These are phyloP conservation scores for Pseudobourletiella spinata DNA, from an alignment of 1,140 invertebrate genomes.

Conservation along the genomic window DNA sequence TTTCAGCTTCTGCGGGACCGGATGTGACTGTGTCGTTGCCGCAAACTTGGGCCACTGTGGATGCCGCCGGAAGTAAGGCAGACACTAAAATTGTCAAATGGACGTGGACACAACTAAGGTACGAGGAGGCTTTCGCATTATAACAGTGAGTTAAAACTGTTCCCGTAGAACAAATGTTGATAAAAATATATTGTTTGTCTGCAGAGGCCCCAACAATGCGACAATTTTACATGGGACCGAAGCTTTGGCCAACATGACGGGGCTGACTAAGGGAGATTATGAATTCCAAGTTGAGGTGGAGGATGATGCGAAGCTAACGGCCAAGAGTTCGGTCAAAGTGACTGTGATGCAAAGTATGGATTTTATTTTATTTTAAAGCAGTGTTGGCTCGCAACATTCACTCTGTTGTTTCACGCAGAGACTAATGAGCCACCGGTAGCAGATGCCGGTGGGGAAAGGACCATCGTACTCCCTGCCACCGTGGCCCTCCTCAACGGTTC, in stretches of 20 bases:
- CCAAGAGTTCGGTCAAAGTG: slow-evolving; percentile 58
- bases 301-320: slow-evolving; percentile 72
- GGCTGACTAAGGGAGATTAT: slow-evolving; percentile 74
- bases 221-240: slow-evolving; percentile 44
- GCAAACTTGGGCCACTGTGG: slow-evolving; percentile 62
- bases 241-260: slow-evolving; percentile 55
- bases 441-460: slow-evolving; percentile 74
- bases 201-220: slow-evolving; percentile 50
- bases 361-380: slow-evolving; percentile 2
- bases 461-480: slow-evolving; percentile 58
- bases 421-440: slow-evolving; percentile 80
- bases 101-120: slow-evolving; percentile 70
- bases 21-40: slow-evolving; percentile 65
- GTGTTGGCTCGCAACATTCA: no score
- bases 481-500: slow-evolving; percentile 76
- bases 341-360: slow-evolving; percentile 83
- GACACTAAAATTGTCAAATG: slow-evolving; percentile 72
- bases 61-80: slow-evolving; percentile 64
- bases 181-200: no score
- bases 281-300: slow-evolving; percentile 71
- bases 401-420: no score
- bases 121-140: no score
- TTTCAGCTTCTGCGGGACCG: slow-evolving; percentile 47
- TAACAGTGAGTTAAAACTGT: no score
- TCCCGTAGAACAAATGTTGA: not conserved